phyloP scores from a whole-genome alignment of 2,113 vertebrate genomes.

The Alligator mississippiensis region DNA sequence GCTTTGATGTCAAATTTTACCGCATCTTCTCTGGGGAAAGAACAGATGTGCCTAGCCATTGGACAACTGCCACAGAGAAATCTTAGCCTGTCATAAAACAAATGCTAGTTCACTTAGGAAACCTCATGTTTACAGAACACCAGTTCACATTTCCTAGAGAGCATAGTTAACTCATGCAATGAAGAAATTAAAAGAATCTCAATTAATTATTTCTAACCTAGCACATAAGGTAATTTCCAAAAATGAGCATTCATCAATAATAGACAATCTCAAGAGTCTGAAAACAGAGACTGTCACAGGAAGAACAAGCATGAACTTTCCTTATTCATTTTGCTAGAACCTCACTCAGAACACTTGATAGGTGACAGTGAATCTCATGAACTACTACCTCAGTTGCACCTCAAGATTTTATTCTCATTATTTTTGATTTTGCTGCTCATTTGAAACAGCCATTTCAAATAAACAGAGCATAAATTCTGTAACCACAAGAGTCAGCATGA shows the following conservation, averaged over 20 bases:
- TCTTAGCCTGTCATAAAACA: neutral
- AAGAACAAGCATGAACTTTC: neutral
- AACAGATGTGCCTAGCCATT: neutral
- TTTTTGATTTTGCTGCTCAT: too few species aligned
- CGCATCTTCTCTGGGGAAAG: neutral
- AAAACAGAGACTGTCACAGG: neutral
- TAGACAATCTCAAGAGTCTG: neutral
- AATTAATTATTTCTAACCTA: neutral
- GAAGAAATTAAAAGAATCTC: neutral
- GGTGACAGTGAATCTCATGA: too few species aligned
- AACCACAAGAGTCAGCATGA: too few species aligned
- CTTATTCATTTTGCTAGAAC: neutral
- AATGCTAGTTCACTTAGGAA: neutral
- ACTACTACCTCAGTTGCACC: too few species aligned
- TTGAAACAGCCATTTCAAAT: too few species aligned
- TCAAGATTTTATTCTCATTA: too few species aligned
- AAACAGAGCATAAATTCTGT: too few species aligned
- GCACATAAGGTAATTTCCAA: neutral
- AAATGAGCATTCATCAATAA: neutral
- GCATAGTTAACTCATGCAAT: rapidly evolving
- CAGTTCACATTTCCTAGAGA: neutral
- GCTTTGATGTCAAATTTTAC: neutral
- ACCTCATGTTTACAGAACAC: neutral
- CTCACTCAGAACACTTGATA: too few species aligned
- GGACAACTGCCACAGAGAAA: neutral